Base-by-base conservation (phyloP, 1,140 invertebrate genomes). In the Drosophila ercepeae region DNA sequence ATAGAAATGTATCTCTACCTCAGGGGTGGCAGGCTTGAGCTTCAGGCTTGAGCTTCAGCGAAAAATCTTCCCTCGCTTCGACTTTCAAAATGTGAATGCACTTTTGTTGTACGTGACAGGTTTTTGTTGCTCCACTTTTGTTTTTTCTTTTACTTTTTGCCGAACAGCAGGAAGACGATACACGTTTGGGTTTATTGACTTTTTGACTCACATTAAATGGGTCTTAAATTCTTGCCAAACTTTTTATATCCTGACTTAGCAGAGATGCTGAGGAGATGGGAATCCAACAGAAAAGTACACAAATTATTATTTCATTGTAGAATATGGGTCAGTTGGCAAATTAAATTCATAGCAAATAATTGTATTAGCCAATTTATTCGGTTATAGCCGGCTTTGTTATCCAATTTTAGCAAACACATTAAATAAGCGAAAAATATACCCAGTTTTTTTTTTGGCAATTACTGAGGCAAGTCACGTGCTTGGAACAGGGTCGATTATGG, bases 81-180 rank as follows among this genome's bases (percentile, higher is more conserved):
- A 83, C 73, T 82, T 82, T 78, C 69, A 74, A 83, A 83, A 83
- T 86, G 81, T 77, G 82, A 81, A 86, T 86, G 81, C 81, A 86
- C 82, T 86, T 75, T 79, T 77, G 58, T 84, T 61, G 67, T 71
- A 86, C 82, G 81, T 86, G 82, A 86, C 76, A 63, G 60, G 73
- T 69, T 76, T 67, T 64, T 73, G 82, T 75, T 84, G 77, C 63
- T 88, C 77, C 75, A 81, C 76, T 88, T 88, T 69, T 88, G 63
- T 52, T 61, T 55, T 81, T 55, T 50, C 25, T 60, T 29, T 39
- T 44, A 45, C 60, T 63, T 53, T 57, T 44, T 50, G 36, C 45
- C 32, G 32, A 59, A 16, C 60, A 61, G 46, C 61, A 81, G 67
- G 76, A 81, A 81, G 76, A 73, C 67, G 54, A 50, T 53, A 44